Evolutionary conservation across 1,140 invertebrate genomes (phyloP), one percentile per base, ranked within the genome.

Genomic region (Cydia strobilella): DNA sequence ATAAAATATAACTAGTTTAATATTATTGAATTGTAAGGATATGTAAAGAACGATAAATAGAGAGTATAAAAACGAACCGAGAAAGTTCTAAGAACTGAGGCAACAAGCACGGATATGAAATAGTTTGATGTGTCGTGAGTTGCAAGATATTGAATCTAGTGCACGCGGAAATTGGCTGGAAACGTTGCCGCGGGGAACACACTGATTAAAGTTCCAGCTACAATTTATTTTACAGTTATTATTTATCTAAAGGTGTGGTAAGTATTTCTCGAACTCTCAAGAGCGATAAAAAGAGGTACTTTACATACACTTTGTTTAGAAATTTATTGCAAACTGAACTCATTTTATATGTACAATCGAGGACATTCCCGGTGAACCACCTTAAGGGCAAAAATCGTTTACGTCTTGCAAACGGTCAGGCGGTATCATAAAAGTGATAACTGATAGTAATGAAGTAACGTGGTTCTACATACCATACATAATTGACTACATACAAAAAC

Each of bases 121-220:
- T 59, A 59, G 18, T 59, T 59, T 59, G 54, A 59, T 59, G 54
- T 59, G 54, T 59, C 54, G 54, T 5, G 54, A 59, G 54, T 59
- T 59, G 54, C 54, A 59, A 59, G 54, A 59, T 59, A 59, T 59
- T 59, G 54, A 23, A 59, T 59, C 54, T 20, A 59, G 54, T 59
- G 20, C 54, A 23, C 54, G 54, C 54, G 54, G 54, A 59, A 59
- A 59, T 59, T 59, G 54, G 54, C 54, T 23, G 54, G 54, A 59
- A 59, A 20, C 54, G 54, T 23, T 59, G 15, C 54, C 54, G 5
- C 20, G 18, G 20, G 54, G 18, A 20, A 12, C 54, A 59, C 54
- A 59, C 54, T 59, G 54, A 59, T 59, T 23, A 59, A 59, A 59
- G 18, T 59, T 59, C 54, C 10, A 59, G 54, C n/a, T 2, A 23